Base-by-base conservation (phyloP, 2,888 invertebrate species). In the Crossocerus cetratus region DNA sequence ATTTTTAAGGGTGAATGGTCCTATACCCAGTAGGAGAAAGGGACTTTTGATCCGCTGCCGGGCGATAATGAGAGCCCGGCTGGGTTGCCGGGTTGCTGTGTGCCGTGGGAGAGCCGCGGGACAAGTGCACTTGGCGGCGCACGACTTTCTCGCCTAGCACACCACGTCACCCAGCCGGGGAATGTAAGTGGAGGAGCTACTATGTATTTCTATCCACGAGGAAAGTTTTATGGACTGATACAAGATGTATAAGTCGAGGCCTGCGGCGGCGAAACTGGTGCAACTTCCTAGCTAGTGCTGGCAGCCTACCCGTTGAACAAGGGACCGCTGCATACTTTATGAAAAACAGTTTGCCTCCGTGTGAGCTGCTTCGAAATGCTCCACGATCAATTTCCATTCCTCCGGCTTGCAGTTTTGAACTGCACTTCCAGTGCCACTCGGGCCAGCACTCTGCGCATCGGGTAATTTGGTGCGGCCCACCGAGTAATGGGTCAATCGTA, bases 281-380 rank as follows among this genome's bases (percentile, higher is more conserved):
- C 67, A 74, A 68, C 61, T 74, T 64, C 56, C 74, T 21, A 61
- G 2, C 56, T 23, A 16, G 13, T 22, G 43, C 23, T 63, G 11
- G 32, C 11, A 3, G 8, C 8, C 32, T 11, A 74, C 20, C 55
- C 58, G 32, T 4, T 8, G 32, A 53, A 64, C 49, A 43, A 1
- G n/a, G 56, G 62, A 68, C 23, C 32, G 63, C n/a, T 74, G 60
- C 73, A 74, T 74, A 73, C 56, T 74, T 74, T 73, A 74, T 74
- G 74, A 57, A 60, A 23, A 58, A 56, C 32, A 55, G 74, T 73
- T 61, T 14, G 2, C 3, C 21, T 23, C 5, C n/a, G 14, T 16
- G n/a, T 13, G n/a, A 68, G 67, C 74, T 67, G 53, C 68, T 64
- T 67, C 74, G 74, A 21, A 63, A 23, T 32, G 18, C 23, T 60